These are phyloP conservation scores for Amiota mariae DNA, from an alignment of 2,888 invertebrate species.

Conservation along the genomic window DNA sequence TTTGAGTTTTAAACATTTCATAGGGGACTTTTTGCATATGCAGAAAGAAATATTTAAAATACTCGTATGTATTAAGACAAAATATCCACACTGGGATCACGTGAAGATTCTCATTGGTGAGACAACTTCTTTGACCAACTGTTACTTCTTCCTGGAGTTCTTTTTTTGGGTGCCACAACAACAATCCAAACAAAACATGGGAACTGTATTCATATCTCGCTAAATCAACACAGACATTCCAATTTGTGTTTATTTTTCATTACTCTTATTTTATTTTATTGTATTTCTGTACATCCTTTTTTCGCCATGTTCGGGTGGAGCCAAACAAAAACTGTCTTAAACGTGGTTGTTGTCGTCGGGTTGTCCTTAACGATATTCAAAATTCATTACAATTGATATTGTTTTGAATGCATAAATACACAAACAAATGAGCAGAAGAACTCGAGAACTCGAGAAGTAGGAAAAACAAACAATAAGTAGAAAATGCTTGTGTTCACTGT, in stretches of 20 bases:
- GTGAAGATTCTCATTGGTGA: neutral
- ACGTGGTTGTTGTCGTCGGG: neutral
- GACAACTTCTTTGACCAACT: conserved; percentile 11
- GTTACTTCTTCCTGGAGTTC: neutral
- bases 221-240: conserved; percentile 64
- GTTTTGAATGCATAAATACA: conserved; percentile 70
- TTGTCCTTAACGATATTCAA: conserved; percentile 70
- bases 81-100: conserved; percentile 1
- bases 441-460: neutral
- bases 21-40: conserved; percentile 32
- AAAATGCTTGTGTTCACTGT: conserved; percentile 36
- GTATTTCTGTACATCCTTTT: conserved; percentile 9
- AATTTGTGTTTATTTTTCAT: conserved; percentile 56
- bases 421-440: conserved; percentile 58
- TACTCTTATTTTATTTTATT: conserved; percentile 8
- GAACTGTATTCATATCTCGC: conserved; percentile 70
- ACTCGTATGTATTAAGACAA: neutral
- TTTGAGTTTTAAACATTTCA: conserved; percentile 49
- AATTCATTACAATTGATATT: conserved; percentile 73
- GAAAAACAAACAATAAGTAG: neutral
- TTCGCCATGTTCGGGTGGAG: conserved; percentile 2
- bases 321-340: conserved; percentile 1
- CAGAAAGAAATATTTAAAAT: conserved; percentile 24
- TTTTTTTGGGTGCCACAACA: neutral
- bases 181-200: conserved; percentile 53